These are phyloP conservation scores for Drosophila longiperda DNA, from an alignment of 2,888 invertebrate species.

Conservation along the genomic window DNA sequence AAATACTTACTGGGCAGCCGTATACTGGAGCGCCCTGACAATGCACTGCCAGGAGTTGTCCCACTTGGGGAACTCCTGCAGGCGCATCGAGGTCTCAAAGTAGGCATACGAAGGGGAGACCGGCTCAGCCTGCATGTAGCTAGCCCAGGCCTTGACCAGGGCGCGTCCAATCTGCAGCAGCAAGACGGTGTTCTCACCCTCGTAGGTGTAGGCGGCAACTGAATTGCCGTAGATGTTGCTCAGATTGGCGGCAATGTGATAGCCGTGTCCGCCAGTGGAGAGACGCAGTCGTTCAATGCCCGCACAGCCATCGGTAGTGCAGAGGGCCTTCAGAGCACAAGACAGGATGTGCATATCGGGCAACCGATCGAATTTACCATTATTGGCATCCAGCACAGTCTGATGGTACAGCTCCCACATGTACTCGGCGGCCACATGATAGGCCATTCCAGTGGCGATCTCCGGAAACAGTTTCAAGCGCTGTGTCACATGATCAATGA, in stretches of 20 bases:
- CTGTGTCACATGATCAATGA: conserved; percentile 96
- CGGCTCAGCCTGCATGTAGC: conserved; percentile 86
- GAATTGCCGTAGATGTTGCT: conserved; percentile 92
- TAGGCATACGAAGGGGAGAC: conserved; percentile 90
- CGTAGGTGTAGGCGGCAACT: conserved; percentile 96
- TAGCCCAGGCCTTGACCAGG: conserved; percentile 91
- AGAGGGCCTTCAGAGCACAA: conserved; percentile 95
- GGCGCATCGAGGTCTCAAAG: conserved; percentile 83
- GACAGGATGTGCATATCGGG: conserved; percentile 94
- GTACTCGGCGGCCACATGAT: conserved; percentile 90
- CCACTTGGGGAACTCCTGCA: conserved; percentile 72
- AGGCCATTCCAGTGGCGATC: conserved; percentile 92
- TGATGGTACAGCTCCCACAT: conserved; percentile 93
- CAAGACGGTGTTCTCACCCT: conserved; percentile 98
- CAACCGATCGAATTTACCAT: conserved; percentile 91
- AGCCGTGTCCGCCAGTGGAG: conserved; percentile 98
- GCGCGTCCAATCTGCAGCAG: conserved; percentile 94
- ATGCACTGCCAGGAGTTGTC: conserved; percentile 82
- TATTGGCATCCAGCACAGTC: conserved; percentile 91
- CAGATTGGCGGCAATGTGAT: conserved; percentile 93
- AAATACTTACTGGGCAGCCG: conserved; percentile 85
- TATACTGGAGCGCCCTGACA: conserved; percentile 85
- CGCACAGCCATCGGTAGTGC: conserved; percentile 89
- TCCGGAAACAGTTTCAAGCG: conserved; percentile 95
- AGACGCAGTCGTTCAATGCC: conserved; percentile 94